Base-by-base conservation (phyloP, 2,888 invertebrate genomes). In the Steromphala cineraria region DNA sequence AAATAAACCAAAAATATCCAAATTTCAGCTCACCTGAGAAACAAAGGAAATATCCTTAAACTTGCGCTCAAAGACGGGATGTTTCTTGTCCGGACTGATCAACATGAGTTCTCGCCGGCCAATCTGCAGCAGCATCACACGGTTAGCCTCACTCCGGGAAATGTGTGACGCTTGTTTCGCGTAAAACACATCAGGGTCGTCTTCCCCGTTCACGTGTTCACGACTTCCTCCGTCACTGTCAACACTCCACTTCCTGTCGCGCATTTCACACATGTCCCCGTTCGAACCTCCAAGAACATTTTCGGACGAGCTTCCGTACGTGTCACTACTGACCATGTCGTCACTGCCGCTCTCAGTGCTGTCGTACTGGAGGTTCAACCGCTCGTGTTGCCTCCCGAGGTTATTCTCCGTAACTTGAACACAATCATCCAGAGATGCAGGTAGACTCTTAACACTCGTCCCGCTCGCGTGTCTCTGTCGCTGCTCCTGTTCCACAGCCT, bases 81-180 rank as follows among this genome's bases (percentile, higher is more conserved):
- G 96, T 91, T 99, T 99, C 81, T 97, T 95, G 92, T 98, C 98
- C 0, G 98, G 97, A 89, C 98, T 98, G 85, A 99, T 98, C 5
- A 99, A 95, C 71, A 97, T 95, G 15, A 99, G 94, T 92, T 98
- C 98, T 31, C 96, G 95, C 71, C 96, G 95, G 7, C 97, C 98
- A 8, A 99, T 97, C 94, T 97, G 94, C 74, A 98, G 96, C 55
- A 99, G 95, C 98, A 99, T 98, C 0, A 98, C 98, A 71, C 98
- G 95, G 94, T 98, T 89, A 13, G 84, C 79, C 8, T 78, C 76
- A 13, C 4, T 40, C 15, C 13, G 40, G 10, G 21, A 46, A 24
- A 17, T 40, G 46, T 46, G 46, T 13, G 46, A 46, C 13, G 46
- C 46, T 10, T 5, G 46, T 46, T 46, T 46, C 46, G 46, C 46